phyloP scores from a whole-genome alignment of 2,113 vertebrate genomes.

The Cheilinus undulatus region DNA sequence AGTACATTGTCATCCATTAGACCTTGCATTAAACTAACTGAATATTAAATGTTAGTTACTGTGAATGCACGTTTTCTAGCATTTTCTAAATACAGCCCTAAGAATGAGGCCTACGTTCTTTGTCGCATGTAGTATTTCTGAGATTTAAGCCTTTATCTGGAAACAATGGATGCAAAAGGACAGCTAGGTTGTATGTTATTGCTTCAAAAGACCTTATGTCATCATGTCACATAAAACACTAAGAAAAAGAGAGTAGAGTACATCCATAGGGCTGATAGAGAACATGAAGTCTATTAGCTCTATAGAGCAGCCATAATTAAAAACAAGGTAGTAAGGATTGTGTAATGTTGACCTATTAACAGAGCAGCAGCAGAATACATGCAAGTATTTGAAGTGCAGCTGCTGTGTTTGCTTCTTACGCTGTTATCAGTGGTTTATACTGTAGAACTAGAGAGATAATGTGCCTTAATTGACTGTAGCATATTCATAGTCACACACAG shows the following conservation, averaged over 20 bases:
- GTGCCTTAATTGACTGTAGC: slow-evolving; percentile 7
- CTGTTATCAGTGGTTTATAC: not conserved
- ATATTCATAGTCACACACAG: slow-evolving; percentile 6
- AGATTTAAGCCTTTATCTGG: no score
- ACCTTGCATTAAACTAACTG: not conserved
- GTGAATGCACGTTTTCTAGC: no score
- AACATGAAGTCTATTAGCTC: not conserved
- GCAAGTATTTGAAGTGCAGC: not conserved
- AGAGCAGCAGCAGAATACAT: not conserved
- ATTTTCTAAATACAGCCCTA: not conserved
- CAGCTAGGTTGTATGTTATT: no score
- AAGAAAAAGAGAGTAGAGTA: not conserved
- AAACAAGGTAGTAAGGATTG: not conserved
- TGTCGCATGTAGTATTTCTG: not conserved
- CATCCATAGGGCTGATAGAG: no score
- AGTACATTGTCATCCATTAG: not conserved
- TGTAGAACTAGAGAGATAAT: not conserved
- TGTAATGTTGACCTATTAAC: slow-evolving; percentile 11
- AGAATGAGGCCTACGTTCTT: not conserved
- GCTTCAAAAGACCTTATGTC: no score
- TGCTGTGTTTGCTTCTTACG: not conserved
- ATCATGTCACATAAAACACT: no score
- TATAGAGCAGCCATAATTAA: not conserved
- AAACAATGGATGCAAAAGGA: no score
- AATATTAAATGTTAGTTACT: no score